A percentile compares a stretch with the other conserved stretches of the same genome.
phyloP scores from a whole-genome alignment of 2,797 vertebrate genomes.

The Sylvia borin region DNA sequence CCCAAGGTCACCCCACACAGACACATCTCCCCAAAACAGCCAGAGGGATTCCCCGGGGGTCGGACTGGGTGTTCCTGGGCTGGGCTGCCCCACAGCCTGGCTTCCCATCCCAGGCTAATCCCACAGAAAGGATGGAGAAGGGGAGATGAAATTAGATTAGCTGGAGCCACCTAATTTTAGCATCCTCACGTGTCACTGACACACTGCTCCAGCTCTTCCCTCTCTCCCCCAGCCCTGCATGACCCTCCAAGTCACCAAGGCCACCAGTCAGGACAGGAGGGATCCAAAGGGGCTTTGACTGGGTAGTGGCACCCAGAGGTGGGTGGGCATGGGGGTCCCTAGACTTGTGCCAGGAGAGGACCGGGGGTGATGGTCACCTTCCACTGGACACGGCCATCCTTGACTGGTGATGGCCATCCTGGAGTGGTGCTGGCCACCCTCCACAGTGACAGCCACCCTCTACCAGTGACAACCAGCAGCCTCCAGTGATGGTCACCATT shows the following conservation, averaged over 20 bases:
- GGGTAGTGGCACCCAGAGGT: neutral
- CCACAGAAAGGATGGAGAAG: accelerated
- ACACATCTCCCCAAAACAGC: neutral
- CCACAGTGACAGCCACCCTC: neutral
- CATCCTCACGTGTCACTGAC: neutral
- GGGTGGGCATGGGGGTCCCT: neutral
- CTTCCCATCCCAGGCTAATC: neutral
- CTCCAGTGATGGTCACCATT: neutral
- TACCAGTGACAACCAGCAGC: accelerated
- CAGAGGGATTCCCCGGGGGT: accelerated
- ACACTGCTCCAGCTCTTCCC: neutral
- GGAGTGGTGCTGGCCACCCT: neutral
- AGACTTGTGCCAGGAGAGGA: neutral
- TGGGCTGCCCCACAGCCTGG: neutral
- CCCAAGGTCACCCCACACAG: neutral
- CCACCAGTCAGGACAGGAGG: neutral
- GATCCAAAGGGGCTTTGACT: neutral
- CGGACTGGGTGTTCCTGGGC: neutral
- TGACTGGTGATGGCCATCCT: neutral
- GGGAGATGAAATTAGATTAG: slow-evolving; percentile 44
- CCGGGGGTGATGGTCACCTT: neutral
- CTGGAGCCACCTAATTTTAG: neutral
- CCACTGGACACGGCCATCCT: neutral
- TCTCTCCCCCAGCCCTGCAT: accelerated
- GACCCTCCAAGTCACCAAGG: neutral